Base-by-base conservation (phyloP, 2,888 invertebrate genomes). In the Ophonus ardosiacus region DNA sequence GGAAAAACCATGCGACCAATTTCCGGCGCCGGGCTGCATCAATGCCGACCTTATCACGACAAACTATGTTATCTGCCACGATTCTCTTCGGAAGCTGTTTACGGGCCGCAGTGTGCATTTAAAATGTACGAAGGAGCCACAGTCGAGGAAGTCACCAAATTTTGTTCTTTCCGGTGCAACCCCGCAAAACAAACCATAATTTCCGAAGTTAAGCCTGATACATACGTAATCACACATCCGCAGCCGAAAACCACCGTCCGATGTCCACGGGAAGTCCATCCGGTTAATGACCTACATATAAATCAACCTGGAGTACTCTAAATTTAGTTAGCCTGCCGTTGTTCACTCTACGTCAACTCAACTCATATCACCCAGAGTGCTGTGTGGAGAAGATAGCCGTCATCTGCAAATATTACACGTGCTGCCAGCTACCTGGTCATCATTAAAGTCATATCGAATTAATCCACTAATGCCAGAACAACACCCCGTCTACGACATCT, bases 31-130 rank as follows among this genome's bases (percentile, higher is more conserved):
- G 31, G 31, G 6, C 6, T 31, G 31, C 31, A 31, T 31, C 84
- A 84, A 15, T 84, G 84, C 31, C n/a, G 61, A 17, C 78, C 84
- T 17, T 84, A 84, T 61, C 84, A 84, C 0, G 84, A 84, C 59
- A 21, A 31, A 17, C 15, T 84, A 10, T 84, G 84, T 13, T 84
- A 76, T 74, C 76, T 84, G 59, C 84, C 84, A 3, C 13, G 5
- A 78, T n/a, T 84, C 59, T 15, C 78, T 78, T 7, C 61, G 7
- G 31, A 31, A 5, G 74, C 84, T 10, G 43, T 78, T 1, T 43
- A 84, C 63, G 78, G 78, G 31, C 84, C 84, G 40, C 76, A 84
- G 21, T 78, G 84, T 24, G 84, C 84, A 0, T 79, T 59, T 6
- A 79, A 79, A 17, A 79, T 79, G 31, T 31, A 31, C 6, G 31